Conservation (phyloP, 2,888 invertebrate genomes). For the Nowickia ferox region DNA sequence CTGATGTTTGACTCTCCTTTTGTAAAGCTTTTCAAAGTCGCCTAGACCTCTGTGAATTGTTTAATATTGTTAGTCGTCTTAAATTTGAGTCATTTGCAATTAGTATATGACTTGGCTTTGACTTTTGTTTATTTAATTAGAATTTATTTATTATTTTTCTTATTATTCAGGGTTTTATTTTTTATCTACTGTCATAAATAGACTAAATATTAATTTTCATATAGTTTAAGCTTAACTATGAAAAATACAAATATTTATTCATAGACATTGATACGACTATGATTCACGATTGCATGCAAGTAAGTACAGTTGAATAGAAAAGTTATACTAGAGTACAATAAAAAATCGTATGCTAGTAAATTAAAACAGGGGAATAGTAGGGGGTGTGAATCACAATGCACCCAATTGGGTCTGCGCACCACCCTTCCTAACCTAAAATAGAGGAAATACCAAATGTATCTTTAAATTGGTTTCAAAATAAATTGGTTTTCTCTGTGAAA, state of each 20-base stretch:
- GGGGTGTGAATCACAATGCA: too few relatives aligned
- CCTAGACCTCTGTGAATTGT: background rate
- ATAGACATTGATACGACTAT: slow-evolving; percentile 19
- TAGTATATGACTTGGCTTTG: slow-evolving; percentile 63
- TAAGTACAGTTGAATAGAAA: slow-evolving; percentile 1
- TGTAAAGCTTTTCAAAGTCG: slow-evolving; percentile 5
- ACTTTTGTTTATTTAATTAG: slow-evolving; percentile 72
- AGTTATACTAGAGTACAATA: background rate
- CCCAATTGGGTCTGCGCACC: too few relatives aligned
- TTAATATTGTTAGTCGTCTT: slow-evolving; percentile 40
- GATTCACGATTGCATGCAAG: slow-evolving; percentile 1
- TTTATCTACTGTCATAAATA: slow-evolving; percentile 57
- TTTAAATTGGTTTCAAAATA: too few relatives aligned
- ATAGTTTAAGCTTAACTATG: slow-evolving; percentile 20
- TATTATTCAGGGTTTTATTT: slow-evolving; percentile 59
- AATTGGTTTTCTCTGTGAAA: too few relatives aligned
- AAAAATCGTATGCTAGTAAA: too few relatives aligned
- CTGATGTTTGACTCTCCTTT: background rate
- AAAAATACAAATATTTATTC: slow-evolving; percentile 39
- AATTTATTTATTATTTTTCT: slow-evolving; percentile 68
- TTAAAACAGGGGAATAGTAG: too few relatives aligned
- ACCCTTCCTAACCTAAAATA: too few relatives aligned
- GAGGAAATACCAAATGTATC: too few relatives aligned
- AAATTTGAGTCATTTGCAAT: slow-evolving; percentile 69
- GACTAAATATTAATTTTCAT: slow-evolving; percentile 48